Base-by-base conservation (phyloP, 2,888 invertebrate genomes). In the Onthophagus sagittarius region DNA sequence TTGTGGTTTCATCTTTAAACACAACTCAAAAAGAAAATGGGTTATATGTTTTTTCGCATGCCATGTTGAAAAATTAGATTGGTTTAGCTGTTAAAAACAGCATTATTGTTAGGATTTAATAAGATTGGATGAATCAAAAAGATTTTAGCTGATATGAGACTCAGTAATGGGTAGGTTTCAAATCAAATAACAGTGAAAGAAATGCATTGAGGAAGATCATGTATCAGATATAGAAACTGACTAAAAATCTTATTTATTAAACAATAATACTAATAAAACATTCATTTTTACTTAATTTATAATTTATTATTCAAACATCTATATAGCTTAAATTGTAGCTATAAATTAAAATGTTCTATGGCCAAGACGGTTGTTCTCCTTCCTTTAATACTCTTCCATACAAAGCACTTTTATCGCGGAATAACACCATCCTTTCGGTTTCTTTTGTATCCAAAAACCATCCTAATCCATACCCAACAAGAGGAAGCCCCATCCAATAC, bases 401-500 rank as follows among this genome's bases (percentile, higher is more conserved):
- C 62, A 96, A 85, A 70, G 91, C 89, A 80, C 94, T 94, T 83
- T 92, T 94, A 82, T 96, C 95, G 75, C 95, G 88, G 83, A 91
- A 96, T 77, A 84, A 85, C 0, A 88, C 87, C 90, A 94, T 90
- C 72, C 94, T 88, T 75, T 91, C 87, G 0, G 92, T 92, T 86
- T 95, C 94, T 78, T 89, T 86, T 4, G 86, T 85, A 81, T 94
- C 93, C 72, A 94, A 79, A 77, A 84, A 91, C 79, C 87, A 86
- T 0, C 94, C 94, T 71, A 93, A 75, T 0, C 85, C 81, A 77
- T 83, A 89, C 0, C 92, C 92, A 32, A 86, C 78, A 0, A 90
- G 0, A 0, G 93, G 92, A 0, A 92, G 62, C 0, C 84, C 82
- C 0, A 85, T 79, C 85, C 87, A 88, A 13, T 69, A 39, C 1